Evolutionary conservation across 2,888 invertebrate genomes (phyloP), one percentile per base, ranked within the genome.

Genomic region (Drosophila niveifrons): DNA sequence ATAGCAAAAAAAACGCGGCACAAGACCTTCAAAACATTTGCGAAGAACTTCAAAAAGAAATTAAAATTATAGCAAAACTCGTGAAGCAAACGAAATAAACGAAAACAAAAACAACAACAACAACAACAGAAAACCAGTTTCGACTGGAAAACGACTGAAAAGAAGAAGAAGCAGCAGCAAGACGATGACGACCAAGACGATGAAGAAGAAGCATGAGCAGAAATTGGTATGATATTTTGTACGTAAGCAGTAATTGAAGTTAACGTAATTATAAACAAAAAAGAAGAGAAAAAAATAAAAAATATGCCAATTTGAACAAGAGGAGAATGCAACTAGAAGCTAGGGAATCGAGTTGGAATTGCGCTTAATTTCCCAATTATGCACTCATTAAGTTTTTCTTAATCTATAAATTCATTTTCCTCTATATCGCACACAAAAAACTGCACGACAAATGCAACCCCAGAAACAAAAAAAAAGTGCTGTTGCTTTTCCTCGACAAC

Each of bases 171-270:
- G 13, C 31, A 48, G 17, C 51, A 29, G 9, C 13, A 44, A 41
- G 63, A 79, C n/a, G 41, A 53, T 4, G n/a, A 47, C 48, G 29
- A 51, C 2, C 7, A 51, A 51, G n/a, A 57, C 17, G 15, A 39
- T 17, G 44, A 63, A 75, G 34, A 41, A 34, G 44, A 63, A 77
- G 34, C 34, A 43, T 55, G 47, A 62, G 61, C 46, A 63, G 17
- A 41, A 80, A 80, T 80, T 75, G 75, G 65, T 72, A 75, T 82
- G 68, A 85, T 78, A 85, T 75, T 59, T 75, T 59, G 82, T 86
- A 72, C 83, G 82, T 86, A 81, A 80, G 87, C 87, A 72, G 84
- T 86, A 82, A 86, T 86, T 82, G 87, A 83, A 82, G 81, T 82
- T 82, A 82, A 83, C 81, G 82, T 86, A 82, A 82, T 82, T 82